These are phyloP conservation scores for Egretta garzetta DNA, from an alignment of 2,113 vertebrate species.

Conservation along the genomic window DNA sequence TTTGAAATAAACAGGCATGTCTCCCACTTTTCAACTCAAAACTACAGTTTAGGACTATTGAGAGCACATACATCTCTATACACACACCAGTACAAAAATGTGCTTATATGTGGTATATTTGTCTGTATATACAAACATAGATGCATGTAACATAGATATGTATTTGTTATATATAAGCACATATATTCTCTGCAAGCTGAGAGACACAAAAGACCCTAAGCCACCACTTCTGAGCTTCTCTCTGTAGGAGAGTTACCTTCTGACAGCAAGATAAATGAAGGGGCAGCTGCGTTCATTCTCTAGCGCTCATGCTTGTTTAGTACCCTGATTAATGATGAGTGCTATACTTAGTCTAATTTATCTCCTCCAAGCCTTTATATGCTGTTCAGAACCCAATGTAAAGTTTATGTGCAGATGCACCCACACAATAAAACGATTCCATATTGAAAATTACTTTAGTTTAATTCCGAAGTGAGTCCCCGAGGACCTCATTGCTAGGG, in stretches of 20 bases:
- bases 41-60: not conserved
- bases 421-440: slow-evolving; percentile 32
- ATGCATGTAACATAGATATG: not conserved
- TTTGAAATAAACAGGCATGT: not conserved
- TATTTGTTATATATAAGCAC: not conserved
- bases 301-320: slow-evolving; percentile 22
- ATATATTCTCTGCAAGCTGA: not conserved
- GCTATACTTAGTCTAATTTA: slow-evolving; percentile 56
- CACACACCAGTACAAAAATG: not conserved
- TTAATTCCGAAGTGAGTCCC: slow-evolving; percentile 20
- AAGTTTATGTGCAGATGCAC: slow-evolving; percentile 42
- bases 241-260: slow-evolving; percentile 35
- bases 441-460: slow-evolving; percentile 41
- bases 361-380: slow-evolving; percentile 39
- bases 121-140: not conserved
- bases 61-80: not conserved
- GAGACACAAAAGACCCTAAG: slow-evolving; percentile 39
- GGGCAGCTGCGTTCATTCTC: slow-evolving; percentile 66
- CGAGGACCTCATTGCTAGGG: not conserved
- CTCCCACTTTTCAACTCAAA: not conserved
- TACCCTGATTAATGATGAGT: slow-evolving; percentile 56
- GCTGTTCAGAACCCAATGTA: slow-evolving; percentile 3
- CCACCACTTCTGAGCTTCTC: slow-evolving; percentile 17
- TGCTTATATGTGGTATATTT: not conserved
- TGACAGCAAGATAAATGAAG: slow-evolving; percentile 67